phyloP scores from a whole-genome alignment of 2,888 invertebrate genomes.

The Lasioglossum villosulum region DNA sequence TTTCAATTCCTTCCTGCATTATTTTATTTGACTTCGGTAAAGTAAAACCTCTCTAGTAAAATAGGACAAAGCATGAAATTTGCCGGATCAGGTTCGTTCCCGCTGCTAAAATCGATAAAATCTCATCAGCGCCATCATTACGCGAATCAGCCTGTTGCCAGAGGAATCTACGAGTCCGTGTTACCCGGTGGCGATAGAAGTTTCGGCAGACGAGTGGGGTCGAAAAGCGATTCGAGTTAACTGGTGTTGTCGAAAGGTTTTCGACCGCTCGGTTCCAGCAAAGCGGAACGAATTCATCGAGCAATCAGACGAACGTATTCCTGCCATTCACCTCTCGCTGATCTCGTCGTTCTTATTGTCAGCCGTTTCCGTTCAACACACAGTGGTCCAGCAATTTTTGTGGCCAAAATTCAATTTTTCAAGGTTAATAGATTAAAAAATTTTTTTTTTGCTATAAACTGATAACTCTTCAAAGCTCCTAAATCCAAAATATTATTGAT shows the following conservation, averaged over 20 bases:
- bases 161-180: conserved; percentile 31
- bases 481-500: no score
- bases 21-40: no score
- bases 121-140: conserved; percentile 42
- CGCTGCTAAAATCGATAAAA: conserved; percentile 23
- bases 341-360: conserved; percentile 31
- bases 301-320: background rate
- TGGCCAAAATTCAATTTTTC: no score
- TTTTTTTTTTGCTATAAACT: no score
- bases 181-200: background rate
- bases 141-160: conserved; percentile 22
- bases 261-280: background rate
- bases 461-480: no score
- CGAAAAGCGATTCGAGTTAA: background rate
- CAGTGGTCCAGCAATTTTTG: no score
- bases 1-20: no score
- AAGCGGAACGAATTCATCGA: background rate
- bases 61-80: background rate
- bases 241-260: background rate
- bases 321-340: conserved; percentile 13
- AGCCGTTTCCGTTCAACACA: conserved; percentile 38
- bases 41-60: background rate
- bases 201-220: background rate
- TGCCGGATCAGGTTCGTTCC: background rate
- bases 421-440: no score